These are phyloP conservation scores for Drosophila funebris DNA, from an alignment of 1,140 invertebrate genomes.

Conservation along the genomic window DNA sequence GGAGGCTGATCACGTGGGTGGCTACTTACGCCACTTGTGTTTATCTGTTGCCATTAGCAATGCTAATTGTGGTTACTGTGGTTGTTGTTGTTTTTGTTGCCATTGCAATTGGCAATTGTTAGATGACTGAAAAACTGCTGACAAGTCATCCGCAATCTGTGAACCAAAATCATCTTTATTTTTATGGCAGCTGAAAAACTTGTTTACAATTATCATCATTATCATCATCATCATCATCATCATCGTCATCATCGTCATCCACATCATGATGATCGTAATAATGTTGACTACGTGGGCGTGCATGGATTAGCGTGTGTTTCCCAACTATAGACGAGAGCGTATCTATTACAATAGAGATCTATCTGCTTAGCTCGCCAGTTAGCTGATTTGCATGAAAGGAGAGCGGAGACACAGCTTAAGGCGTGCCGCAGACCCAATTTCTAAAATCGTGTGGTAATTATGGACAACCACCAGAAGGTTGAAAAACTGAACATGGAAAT, in stretches of 20 bases:
- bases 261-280: conserved; percentile 21
- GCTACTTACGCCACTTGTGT: conserved; percentile 38
- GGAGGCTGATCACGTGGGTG: conserved; percentile 55
- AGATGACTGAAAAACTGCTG: conserved; percentile 37
- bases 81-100: conserved; percentile 34
- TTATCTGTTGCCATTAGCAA: conserved; percentile 66
- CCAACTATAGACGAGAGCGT: conserved; percentile 12
- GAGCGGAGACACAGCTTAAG: conserved; percentile 18
- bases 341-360: conserved; percentile 57
- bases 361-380: conserved; percentile 5
- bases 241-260: too few species aligned
- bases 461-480: background rate
- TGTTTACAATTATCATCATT: conserved; percentile 39
- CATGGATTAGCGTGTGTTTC: conserved; percentile 66
- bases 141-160: conserved; percentile 57
- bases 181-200: conserved; percentile 68
- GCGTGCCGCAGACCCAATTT: conserved; percentile 35
- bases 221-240: conserved; percentile 23
- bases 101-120: conserved; percentile 37
- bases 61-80: conserved; percentile 61
- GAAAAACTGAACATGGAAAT: conserved; percentile 3
- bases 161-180: conserved; percentile 71
- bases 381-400: conserved; percentile 40
- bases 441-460: conserved; percentile 38
- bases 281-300: conserved; percentile 64